A percentile compares a stretch with the other conserved stretches of the same genome.
phyloP scores from a whole-genome alignment of 2,888 invertebrate species.

The Cephonodes hylas region DNA sequence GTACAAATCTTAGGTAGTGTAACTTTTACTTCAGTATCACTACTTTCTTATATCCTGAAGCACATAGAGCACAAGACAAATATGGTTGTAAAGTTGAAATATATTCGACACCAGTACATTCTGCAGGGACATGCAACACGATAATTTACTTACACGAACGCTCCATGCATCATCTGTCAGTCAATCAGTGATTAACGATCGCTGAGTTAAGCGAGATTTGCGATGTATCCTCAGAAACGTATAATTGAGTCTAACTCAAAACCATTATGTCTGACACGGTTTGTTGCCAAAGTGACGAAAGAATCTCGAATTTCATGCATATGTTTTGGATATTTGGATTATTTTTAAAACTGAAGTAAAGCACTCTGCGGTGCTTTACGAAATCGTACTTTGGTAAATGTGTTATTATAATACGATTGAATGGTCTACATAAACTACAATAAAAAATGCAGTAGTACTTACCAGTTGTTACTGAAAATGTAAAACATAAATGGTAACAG shows the following conservation, averaged over 20 bases:
- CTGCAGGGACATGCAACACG: slow-evolving; percentile 8
- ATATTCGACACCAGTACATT: not conserved
- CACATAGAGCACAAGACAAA: not conserved
- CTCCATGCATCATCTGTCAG: slow-evolving; percentile 22
- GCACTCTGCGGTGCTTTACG: not conserved
- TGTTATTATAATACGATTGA: not conserved
- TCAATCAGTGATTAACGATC: slow-evolving; percentile 56
- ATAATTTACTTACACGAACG: slow-evolving; percentile 4
- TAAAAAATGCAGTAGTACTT: too few species aligned
- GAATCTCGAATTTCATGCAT: slow-evolving; percentile 41
- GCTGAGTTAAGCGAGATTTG: slow-evolving; percentile 46
- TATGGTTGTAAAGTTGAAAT: not conserved
- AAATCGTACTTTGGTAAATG: not conserved
- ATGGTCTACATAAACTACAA: too few species aligned
- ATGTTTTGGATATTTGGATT: not conserved
- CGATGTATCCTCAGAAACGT: slow-evolving; percentile 50
- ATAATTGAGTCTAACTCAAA: slow-evolving; percentile 69
- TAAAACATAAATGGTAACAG: too few species aligned
- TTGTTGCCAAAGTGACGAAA: slow-evolving; percentile 65
- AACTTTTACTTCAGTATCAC: not conserved
- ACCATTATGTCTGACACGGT: slow-evolving; percentile 70
- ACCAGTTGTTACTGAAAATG: too few species aligned
- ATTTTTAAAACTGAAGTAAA: not conserved
- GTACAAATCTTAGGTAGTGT: too few species aligned
- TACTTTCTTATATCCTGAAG: not conserved